These are phyloP conservation scores for Caenorhabditis becei DNA, from an alignment of 2,888 invertebrate species.

Conservation along the genomic window DNA sequence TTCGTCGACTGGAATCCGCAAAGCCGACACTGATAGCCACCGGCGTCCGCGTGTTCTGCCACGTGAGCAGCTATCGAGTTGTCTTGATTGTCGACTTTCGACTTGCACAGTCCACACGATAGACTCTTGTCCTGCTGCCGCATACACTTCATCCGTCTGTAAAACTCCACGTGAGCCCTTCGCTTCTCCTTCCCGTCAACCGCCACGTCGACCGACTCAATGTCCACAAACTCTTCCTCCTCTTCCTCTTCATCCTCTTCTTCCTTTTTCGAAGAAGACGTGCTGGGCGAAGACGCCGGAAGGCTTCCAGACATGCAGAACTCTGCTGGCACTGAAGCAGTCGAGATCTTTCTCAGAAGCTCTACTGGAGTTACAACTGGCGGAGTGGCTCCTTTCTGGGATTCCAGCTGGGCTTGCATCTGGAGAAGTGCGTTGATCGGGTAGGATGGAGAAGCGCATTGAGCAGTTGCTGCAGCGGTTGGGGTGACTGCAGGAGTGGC, in stretches of 20 bases:
- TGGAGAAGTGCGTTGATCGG: constrained; percentile 23
- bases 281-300: constrained; percentile 52
- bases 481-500: constrained; percentile 1
- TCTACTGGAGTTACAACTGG: constrained; percentile 11
- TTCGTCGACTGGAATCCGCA: constrained; percentile 67
- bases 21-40: constrained; percentile 64
- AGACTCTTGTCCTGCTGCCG: constrained; percentile 67
- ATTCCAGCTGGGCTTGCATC: constrained; percentile 16
- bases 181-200: constrained; percentile 66
- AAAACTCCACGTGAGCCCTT: constrained; percentile 73
- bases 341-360: constrained; percentile 14
- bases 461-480: constrained; percentile 17
- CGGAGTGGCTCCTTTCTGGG: constrained; percentile 28
- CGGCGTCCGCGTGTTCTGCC: constrained; percentile 65
- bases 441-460: constrained; percentile 21
- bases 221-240: constrained; percentile 70
- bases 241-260: constrained; percentile 64
- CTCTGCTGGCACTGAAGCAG: constrained; percentile 24
- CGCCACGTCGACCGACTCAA: constrained; percentile 65
- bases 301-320: constrained; percentile 31
- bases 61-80: constrained; percentile 69
- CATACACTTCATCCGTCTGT: constrained; percentile 70
- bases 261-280: constrained; percentile 54
- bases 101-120: constrained; percentile 65
- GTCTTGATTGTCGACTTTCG: constrained; percentile 64